Conservation (phyloP, 2,113 vertebrate genomes). For the Phrynocephalus versicolor region DNA sequence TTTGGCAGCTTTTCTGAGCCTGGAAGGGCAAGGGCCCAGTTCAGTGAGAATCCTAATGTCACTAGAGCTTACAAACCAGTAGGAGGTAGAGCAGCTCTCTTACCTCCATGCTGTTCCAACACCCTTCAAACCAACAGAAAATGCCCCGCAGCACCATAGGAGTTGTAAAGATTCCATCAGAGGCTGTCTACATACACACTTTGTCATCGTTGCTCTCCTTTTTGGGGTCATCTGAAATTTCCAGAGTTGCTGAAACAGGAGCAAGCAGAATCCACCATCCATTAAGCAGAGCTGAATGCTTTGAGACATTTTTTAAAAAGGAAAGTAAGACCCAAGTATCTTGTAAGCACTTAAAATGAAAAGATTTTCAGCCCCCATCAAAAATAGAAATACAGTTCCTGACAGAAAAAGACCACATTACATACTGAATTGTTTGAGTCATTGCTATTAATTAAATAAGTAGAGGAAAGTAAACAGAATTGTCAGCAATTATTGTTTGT, state of each 20-base stretch:
- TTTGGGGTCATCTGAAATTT: not conserved
- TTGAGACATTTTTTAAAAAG: not conserved
- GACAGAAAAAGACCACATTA: slow-evolving; percentile 24
- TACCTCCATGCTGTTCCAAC: no score
- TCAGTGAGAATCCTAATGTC: no score
- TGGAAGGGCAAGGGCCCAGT: no score
- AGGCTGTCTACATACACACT: no score
- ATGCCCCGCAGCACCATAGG: no score
- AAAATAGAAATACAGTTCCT: slow-evolving; percentile 38
- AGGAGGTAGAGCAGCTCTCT: no score
- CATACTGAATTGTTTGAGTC: slow-evolving; percentile 26
- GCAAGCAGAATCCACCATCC: not conserved
- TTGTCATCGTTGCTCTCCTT: not conserved
- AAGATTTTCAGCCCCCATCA: slow-evolving; percentile 8
- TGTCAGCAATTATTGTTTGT: slow-evolving; percentile 39
- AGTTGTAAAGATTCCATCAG: no score
- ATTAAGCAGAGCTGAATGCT: not conserved
- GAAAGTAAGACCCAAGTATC: slow-evolving; percentile 32
- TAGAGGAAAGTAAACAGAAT: not conserved
- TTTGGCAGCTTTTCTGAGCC: no score
- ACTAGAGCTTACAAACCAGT: no score
- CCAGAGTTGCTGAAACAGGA: not conserved
- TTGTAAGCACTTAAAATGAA: slow-evolving; percentile 53
- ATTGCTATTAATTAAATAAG: slow-evolving; percentile 35
- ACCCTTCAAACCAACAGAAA: no score